Evolutionary conservation across 2,888 invertebrate genomes (phyloP), one percentile per base, ranked within the genome.

Genomic region (Drosophila kokeensis): DNA sequence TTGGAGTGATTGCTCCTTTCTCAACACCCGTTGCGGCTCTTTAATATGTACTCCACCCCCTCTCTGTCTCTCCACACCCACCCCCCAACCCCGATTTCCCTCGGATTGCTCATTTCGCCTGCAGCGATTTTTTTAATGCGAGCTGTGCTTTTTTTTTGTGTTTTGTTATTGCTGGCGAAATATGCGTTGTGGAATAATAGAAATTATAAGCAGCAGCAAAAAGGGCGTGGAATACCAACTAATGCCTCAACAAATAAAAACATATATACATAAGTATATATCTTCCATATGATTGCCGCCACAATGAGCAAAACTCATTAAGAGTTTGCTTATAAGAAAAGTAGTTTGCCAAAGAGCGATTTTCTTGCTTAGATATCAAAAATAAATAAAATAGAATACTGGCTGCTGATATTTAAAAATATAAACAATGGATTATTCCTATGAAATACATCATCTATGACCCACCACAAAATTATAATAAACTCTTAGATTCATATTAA

Each of bases 101-200:
- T 24, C 38, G 67, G 76, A 88, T 77, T 87, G 79, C 86, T 87
- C 87, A 80, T 69, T 84, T 81, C 10, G 81, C 86, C 87, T 67
- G 70, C 69, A 81, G 86, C 87, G 64, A 62, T 71, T 74, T 71
- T 68, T 61, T 75, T 54, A 42, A 21, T 45, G 49, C 49, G 53
- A n/a, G 27, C 4, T 57, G 5, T 77, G 69, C 61, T 40, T 71
- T 68, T 69, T 68, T 69, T 63, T 4, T 8, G 2, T 15, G 8
- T 8, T 45, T 45, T 69, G 57, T 57, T 71, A 50, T 59, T 59
- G 65, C 48, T 67, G 32, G 40, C 55, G 42, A 55, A 70, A 82
- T 75, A 74, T 77, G 76, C 80, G 77, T 87, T 80, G 84, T 82
- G 79, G 69, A 81, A 68, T 86, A 81, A 84, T 76, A 52, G 67